Conservation (phyloP, 1,140 invertebrate species). For the Aleiodes sp. region DNA sequence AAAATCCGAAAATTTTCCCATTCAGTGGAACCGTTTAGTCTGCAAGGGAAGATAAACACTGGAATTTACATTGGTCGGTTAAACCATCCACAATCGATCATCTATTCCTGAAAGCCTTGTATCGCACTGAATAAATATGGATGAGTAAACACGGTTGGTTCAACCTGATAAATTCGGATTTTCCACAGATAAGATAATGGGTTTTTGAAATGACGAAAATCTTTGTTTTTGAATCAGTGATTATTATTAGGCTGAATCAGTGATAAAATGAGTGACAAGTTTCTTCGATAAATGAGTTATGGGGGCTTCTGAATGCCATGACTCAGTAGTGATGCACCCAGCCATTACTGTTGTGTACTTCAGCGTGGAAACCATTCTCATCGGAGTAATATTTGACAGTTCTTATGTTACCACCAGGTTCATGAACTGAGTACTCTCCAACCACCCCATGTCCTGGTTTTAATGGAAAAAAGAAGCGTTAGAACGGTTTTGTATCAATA, state of each 20-base stretch:
- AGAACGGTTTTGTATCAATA: not conserved
- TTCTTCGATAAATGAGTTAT: not conserved
- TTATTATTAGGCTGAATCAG: conserved; percentile 8
- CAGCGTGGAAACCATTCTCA: conserved; percentile 59
- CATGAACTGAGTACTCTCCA: conserved; percentile 77
- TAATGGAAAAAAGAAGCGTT: not conserved
- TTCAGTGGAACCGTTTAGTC: not conserved
- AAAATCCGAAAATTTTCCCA: not conserved
- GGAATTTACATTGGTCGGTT: not conserved
- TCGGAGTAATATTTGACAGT: conserved; percentile 44
- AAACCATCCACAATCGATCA: not conserved
- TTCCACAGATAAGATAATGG: not conserved
- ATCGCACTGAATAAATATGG: not conserved
- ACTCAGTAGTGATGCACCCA: conserved; percentile 40
- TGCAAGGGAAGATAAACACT: not conserved
- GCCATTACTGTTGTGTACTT: conserved; percentile 73
- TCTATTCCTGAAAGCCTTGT: not conserved
- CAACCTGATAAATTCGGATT: not conserved
- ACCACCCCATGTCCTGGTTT: conserved; percentile 35
- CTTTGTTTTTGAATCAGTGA: conserved; percentile 2
- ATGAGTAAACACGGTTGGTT: conserved; percentile 5
- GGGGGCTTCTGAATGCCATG: not conserved
- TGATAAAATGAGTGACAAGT: conserved; percentile 11
- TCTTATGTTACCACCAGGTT: conserved; percentile 43
- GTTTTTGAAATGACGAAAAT: not conserved